Evolutionary conservation across 2,888 invertebrate species (phyloP).

Genomic region (Clistopyga incitator): DNA sequence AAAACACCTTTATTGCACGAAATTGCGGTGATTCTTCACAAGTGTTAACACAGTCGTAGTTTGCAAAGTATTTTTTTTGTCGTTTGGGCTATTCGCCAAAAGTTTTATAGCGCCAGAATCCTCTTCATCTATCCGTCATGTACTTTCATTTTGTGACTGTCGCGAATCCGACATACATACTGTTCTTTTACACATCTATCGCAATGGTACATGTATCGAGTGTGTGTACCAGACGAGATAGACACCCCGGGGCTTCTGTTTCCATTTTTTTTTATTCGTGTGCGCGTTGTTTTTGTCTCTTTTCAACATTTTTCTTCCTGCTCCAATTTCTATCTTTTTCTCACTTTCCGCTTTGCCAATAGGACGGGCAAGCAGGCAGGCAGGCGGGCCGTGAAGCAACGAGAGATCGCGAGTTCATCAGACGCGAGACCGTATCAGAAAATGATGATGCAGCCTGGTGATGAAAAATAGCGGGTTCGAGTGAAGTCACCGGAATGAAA

Average conservation of each 20-base stretch:
- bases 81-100: neutral
- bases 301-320: constrained; percentile 3
- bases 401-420: constrained; percentile 22
- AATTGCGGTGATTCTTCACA: too few relatives aligned
- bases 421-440: constrained; percentile 74
- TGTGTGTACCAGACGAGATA: constrained; percentile 33
- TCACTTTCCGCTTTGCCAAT: constrained; percentile 19
- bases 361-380: constrained; percentile 28
- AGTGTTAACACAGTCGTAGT: too few relatives aligned
- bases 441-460: constrained; percentile 79
- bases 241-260: constrained; percentile 8
- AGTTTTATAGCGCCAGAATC: neutral
- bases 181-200: neutral
- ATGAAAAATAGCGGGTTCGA: constrained; percentile 82
- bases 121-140: neutral
- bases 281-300: neutral
- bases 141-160: constrained; percentile 6
- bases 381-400: constrained; percentile 4
- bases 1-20: too few relatives aligned
- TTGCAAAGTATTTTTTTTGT: too few relatives aligned
- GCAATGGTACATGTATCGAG: constrained; percentile 11
- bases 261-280: constrained; percentile 9
- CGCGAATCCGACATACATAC: neutral
- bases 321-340: constrained; percentile 11
- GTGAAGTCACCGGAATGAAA: constrained; percentile 82